A percentile compares a stretch with the other conserved stretches of the same genome.
Evolutionary conservation across 2,797 vertebrate species (phyloP).

Genomic region (Limnodromus scolopaceus): DNA sequence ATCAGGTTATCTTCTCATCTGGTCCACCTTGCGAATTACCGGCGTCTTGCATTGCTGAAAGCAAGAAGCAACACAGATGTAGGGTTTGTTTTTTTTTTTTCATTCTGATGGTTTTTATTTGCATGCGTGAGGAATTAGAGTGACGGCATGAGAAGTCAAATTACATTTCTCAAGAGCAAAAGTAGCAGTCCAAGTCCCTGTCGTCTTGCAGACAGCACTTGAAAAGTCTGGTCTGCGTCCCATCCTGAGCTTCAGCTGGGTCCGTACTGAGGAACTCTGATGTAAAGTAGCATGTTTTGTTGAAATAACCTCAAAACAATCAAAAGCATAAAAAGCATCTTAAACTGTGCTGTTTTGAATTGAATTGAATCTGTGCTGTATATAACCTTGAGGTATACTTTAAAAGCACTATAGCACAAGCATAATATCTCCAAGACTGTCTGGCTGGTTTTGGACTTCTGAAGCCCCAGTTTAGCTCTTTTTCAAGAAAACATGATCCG

Average conservation of each 20-base stretch:
- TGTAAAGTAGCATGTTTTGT: neutral
- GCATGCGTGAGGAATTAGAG: neutral
- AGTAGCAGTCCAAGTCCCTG: rapidly evolving
- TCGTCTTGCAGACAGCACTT: rapidly evolving
- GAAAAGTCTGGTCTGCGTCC: neutral
- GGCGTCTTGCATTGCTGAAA: neutral
- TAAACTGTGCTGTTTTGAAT: no score
- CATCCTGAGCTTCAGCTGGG: neutral
- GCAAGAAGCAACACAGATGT: neutral
- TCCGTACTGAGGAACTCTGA: neutral
- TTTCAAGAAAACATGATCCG: rapidly evolving
- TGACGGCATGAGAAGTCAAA: neutral
- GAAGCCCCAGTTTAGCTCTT: neutral
- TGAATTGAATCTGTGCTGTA: no score
- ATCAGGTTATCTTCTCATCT: neutral
- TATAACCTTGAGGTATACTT: neutral
- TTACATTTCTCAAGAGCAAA: neutral
- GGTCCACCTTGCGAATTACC: neutral
- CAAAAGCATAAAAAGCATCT: neutral
- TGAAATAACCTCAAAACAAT: neutral
- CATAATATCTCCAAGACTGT: neutral
- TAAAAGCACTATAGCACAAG: neutral
- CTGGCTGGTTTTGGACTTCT: neutral
- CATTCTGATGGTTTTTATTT: neutral
- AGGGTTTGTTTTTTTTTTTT: neutral